These are phyloP conservation scores for Neodontobutis hainanensis DNA, from an alignment of 2,113 vertebrate species.

Conservation along the genomic window DNA sequence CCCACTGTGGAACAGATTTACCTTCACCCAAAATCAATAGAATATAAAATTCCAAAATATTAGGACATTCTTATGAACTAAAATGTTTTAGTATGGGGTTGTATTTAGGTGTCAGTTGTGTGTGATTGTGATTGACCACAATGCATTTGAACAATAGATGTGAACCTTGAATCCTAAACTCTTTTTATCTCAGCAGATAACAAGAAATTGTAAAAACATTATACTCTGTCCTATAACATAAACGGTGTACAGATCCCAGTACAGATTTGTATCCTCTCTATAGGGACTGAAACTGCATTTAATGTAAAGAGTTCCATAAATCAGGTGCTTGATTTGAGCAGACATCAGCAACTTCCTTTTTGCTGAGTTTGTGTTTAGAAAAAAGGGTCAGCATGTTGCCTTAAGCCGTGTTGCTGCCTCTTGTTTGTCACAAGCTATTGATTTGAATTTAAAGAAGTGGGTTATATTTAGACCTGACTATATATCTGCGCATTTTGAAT, in stretches of 20 bases:
- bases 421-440: neutral
- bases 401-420: neutral
- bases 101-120: too few relatives aligned
- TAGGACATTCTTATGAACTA: too few relatives aligned
- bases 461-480: neutral
- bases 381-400: neutral
- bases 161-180: too few relatives aligned
- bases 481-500: neutral
- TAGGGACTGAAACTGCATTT: conserved; percentile 22
- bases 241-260: conserved; percentile 16
- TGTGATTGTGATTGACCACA: too few relatives aligned
- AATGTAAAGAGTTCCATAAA: conserved; percentile 31
- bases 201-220: neutral
- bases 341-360: conserved; percentile 34
- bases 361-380: conserved; percentile 47
- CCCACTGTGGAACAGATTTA: too few relatives aligned
- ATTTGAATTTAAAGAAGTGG: neutral
- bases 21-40: too few relatives aligned
- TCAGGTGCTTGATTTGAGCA: conserved; percentile 25
- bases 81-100: too few relatives aligned
- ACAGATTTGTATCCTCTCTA: conserved; percentile 28
- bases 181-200: too few relatives aligned
- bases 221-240: neutral
- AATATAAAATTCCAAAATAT: too few relatives aligned
- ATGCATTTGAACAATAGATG: too few relatives aligned